Evolutionary conservation across 2,888 invertebrate species (phyloP).

Genomic region (Xylocampa areola): DNA sequence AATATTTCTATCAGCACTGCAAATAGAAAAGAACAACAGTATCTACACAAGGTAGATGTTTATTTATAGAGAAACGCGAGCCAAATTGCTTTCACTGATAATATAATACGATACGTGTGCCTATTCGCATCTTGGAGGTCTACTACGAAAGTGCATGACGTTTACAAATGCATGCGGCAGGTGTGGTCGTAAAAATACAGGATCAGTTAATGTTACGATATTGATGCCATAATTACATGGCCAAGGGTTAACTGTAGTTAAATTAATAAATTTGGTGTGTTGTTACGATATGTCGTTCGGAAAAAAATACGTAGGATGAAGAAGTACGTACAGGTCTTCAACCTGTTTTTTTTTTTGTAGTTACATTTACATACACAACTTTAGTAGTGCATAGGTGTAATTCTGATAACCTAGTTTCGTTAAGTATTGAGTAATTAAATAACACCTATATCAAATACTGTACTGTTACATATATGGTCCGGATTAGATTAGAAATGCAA

Average conservation of each 20-base stretch:
- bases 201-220: conserved; percentile 23
- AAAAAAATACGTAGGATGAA: conserved; percentile 22
- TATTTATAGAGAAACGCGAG: conserved; percentile 79
- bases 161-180: conserved; percentile 17
- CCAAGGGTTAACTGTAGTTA: conserved; percentile 42
- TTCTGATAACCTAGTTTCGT: conserved; percentile 60
- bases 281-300: conserved; percentile 38
- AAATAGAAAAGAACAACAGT: conserved; percentile 67
- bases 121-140: conserved; percentile 30
- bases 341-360: too few species aligned
- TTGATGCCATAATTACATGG: conserved; percentile 29
- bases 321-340: too few species aligned
- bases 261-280: conserved; percentile 47
- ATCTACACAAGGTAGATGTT: conserved; percentile 64
- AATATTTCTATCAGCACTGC: conserved; percentile 58
- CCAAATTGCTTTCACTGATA: conserved; percentile 85
- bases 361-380: too few species aligned
- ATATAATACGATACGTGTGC: conserved; percentile 50
- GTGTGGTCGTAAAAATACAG: conserved; percentile 5
- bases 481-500: conserved; percentile 30
- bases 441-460: conserved; percentile 24
- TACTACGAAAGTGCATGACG: conserved; percentile 37
- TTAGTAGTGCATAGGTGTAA: conserved; percentile 13
- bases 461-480: conserved; percentile 16
- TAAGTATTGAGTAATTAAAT: conserved; percentile 38